phyloP scores from a whole-genome alignment of 2,888 invertebrate genomes.

The Steromphala cineraria region DNA sequence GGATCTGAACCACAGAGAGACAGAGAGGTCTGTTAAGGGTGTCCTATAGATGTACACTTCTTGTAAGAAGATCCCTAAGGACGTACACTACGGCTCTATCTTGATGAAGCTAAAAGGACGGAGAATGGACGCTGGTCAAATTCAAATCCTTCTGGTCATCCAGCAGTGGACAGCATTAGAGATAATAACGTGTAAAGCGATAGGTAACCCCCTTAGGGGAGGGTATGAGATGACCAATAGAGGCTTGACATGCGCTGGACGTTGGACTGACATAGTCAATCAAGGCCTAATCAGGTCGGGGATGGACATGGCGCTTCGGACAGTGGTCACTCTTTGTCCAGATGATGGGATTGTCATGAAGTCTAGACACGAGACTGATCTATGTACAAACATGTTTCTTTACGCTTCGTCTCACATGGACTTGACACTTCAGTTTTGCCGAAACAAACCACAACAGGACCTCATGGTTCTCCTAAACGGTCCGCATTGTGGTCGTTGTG shows the following conservation, averaged over 20 bases:
- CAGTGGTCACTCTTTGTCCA: not conserved
- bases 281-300: not conserved
- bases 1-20: not conserved
- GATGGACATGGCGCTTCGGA: not conserved
- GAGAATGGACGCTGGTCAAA: not conserved
- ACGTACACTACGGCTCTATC: not conserved
- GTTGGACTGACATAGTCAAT: not conserved
- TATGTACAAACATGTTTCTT: not conserved
- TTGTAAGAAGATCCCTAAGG: not conserved
- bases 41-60: not conserved
- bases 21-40: not conserved
- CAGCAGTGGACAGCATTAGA: not conserved
- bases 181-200: slow-evolving; percentile 10
- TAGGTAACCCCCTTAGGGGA: not conserved
- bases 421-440: too few relatives aligned
- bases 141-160: not conserved
- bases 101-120: not conserved
- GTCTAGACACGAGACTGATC: slow-evolving; percentile 11
- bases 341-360: not conserved
- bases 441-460: too few relatives aligned
- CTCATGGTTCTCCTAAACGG: too few relatives aligned
- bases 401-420: not conserved
- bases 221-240: not conserved
- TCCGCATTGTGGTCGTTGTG: too few relatives aligned
- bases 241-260: slow-evolving; percentile 3